phyloP scores from a whole-genome alignment of 2,113 vertebrate species.

The Montifringilla adamsi region DNA sequence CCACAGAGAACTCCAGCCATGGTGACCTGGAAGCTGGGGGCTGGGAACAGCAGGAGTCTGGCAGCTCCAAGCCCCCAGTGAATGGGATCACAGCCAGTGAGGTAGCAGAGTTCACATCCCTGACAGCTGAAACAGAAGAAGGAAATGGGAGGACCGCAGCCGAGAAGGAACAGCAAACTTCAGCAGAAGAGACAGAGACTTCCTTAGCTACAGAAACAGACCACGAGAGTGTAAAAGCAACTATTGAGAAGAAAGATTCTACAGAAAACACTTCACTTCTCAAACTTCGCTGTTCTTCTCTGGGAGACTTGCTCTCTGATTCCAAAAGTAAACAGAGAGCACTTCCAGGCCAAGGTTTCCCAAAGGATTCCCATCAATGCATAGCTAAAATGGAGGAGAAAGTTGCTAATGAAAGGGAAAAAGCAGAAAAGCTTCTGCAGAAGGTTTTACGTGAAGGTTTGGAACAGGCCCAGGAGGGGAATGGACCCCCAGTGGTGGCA shows the following conservation, averaged over 20 bases:
- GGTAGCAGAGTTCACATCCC: neutral
- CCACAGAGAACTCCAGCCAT: neutral
- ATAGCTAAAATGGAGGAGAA: slow-evolving; percentile 80
- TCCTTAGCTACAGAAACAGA: slow-evolving; percentile 1
- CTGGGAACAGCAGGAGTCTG: neutral
- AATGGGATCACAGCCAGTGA: slow-evolving; percentile 41
- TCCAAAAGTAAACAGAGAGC: neutral
- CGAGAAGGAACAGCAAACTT: slow-evolving; percentile 13
- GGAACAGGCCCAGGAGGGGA: slow-evolving; percentile 40
- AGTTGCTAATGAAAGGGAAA: slow-evolving; percentile 80
- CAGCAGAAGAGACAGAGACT: slow-evolving; percentile 24
- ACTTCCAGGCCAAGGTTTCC: neutral
- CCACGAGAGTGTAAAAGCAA: neutral
- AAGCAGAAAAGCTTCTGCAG: slow-evolving; percentile 80
- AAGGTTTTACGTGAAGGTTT: slow-evolving; percentile 60
- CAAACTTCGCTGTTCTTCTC: slow-evolving; percentile 77
- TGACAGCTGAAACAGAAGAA: neutral
- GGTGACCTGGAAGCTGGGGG: neutral
- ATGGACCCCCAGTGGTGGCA: slow-evolving; percentile 45
- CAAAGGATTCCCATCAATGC: slow-evolving; percentile 18
- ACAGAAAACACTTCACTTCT: neutral
- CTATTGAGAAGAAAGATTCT: neutral
- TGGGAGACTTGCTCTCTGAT: slow-evolving; percentile 79
- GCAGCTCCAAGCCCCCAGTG: neutral
- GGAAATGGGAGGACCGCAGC: slow-evolving; percentile 3